Percentiles rank a stretch among this genome's conserved stretches.
Conservation (phyloP, 2,888 invertebrate genomes). For the Andrena haemorrhoa region DNA sequence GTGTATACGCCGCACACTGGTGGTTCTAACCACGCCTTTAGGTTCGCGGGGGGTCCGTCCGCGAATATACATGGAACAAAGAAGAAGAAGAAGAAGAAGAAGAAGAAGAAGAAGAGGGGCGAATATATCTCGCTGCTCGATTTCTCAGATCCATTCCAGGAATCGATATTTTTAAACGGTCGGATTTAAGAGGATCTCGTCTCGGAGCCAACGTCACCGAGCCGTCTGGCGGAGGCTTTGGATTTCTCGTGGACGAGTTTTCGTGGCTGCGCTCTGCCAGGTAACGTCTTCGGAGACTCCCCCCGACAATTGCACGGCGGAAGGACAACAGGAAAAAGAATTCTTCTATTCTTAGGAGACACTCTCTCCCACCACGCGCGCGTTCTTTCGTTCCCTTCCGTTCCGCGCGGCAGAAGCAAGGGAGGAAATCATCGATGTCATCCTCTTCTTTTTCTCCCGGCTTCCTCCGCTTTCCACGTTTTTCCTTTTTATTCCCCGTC, state of each 20-base stretch:
- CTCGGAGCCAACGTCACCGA: conserved; percentile 20
- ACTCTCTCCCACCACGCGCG: conserved; percentile 34
- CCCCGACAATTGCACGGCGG: conserved; percentile 58
- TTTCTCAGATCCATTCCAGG: conserved; percentile 56
- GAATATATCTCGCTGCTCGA: conserved; percentile 45
- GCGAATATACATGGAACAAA: conserved; percentile 67
- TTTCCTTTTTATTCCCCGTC: conserved; percentile 9
- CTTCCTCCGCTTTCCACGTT: not conserved
- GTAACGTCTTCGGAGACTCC: conserved; percentile 7
- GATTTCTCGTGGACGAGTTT: not conserved
- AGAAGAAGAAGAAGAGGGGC: conserved; percentile 59
- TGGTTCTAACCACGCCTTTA: conserved; percentile 63
- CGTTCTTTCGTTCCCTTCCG: conserved; percentile 32
- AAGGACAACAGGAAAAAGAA: conserved; percentile 63
- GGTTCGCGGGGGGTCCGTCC: conserved; percentile 70
- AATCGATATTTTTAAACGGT: conserved; percentile 61
- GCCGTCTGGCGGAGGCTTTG: conserved; percentile 13
- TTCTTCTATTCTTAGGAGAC: conserved; percentile 75
- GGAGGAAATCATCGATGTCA: conserved; percentile 46
- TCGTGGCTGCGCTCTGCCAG: not conserved
- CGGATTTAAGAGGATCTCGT: conserved; percentile 16
- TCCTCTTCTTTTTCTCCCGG: conserved; percentile 12
- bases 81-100: conserved; percentile 64
- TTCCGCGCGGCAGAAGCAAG: conserved; percentile 1
- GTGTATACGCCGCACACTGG: conserved; percentile 18